Base-by-base conservation (phyloP, 2,888 invertebrate genomes). In the Cephalotes varians region DNA sequence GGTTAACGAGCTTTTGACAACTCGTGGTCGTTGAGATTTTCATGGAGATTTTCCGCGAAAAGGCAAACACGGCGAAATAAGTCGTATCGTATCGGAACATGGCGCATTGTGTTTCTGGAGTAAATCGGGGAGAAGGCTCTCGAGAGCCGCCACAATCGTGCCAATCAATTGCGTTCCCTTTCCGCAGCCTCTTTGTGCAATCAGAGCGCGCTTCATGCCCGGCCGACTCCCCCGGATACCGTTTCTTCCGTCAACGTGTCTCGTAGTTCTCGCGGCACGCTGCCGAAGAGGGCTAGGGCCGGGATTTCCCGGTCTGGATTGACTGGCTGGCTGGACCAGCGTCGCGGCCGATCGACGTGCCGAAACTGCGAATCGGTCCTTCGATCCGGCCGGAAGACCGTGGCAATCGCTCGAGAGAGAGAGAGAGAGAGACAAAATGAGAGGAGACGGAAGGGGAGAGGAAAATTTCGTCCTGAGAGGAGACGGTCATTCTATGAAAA, bases 151-250 rank as follows among this genome's bases (percentile, higher is more conserved):
- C 71, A 69, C 77, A 79, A 79, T 58, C 71, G 62, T 69, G 69
- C 69, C 82, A 82, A 82, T 82, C 82, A 82, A 82, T 82, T 77
- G 79, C 56, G 44, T 54, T 82, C 81, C 72, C 51, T 71, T 73
- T 81, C 71, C 51, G 67, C 28, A 51, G 71, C 74, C 87, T 83
- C 89, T 88, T 88, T 85, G 88, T 87, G 84, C 87, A 88, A 88
- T 88, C 89, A 88, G 82, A 40, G 40, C 62, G 67, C 40, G 44
- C 82, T 67, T 79, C 67, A 77, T 51, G 60, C 40, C 21, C 77
- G 40, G 7, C 51, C 81, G 56, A 37, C 40, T 54, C 1, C 15
- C 34, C 21, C 49, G 37, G 51, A 76, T 74, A 15, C n/a, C 49
- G 80, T 40, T 54, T 73, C 80, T 74, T 81, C 77, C 65, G 44